phyloP scores from a whole-genome alignment of 2,888 invertebrate species.

The Harpagoxenus sublaevis region DNA sequence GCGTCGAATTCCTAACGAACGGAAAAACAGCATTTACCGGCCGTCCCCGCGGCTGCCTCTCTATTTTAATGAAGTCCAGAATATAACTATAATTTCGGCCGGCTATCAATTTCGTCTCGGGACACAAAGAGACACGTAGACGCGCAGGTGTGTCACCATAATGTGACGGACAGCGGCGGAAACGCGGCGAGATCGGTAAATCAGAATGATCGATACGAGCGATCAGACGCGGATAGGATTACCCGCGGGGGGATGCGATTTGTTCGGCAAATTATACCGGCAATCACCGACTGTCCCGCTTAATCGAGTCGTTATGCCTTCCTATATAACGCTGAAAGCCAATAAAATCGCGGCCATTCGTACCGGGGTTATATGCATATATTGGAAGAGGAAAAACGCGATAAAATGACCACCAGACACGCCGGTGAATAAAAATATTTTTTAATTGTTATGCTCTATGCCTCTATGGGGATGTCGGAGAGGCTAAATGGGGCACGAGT shows the following conservation, averaged over 20 bases:
- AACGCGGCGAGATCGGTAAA: slow-evolving; percentile 68
- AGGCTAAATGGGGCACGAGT: slow-evolving; percentile 50
- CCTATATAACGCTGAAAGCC: slow-evolving; percentile 76
- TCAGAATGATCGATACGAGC: slow-evolving; percentile 74
- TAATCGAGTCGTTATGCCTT: slow-evolving; percentile 77
- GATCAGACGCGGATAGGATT: slow-evolving; percentile 73
- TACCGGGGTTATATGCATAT: slow-evolving; percentile 62
- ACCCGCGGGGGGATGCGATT: slow-evolving; percentile 68
- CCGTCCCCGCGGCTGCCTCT: slow-evolving; percentile 8
- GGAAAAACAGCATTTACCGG: slow-evolving; percentile 70
- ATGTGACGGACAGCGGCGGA: slow-evolving; percentile 59
- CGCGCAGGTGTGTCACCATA: slow-evolving; percentile 64
- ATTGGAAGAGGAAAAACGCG: slow-evolving; percentile 50
- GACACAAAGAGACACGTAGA: slow-evolving; percentile 58
- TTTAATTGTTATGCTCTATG: slow-evolving; percentile 61
- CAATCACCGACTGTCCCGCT: slow-evolving; percentile 76
- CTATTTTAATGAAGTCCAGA: slow-evolving; percentile 63
- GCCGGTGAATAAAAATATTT: slow-evolving; percentile 68
- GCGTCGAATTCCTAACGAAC: slow-evolving; percentile 68
- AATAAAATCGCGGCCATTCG: slow-evolving; percentile 73
- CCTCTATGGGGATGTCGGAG: slow-evolving; percentile 22
- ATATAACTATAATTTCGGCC: slow-evolving; percentile 66
- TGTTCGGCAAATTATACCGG: slow-evolving; percentile 77
- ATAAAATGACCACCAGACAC: slow-evolving; percentile 63
- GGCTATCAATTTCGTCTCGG: slow-evolving; percentile 67